Evolutionary conservation across 2,797 vertebrate species (phyloP), one percentile per base, ranked within the genome.

Genomic region (Gallinago nigripennis): DNA sequence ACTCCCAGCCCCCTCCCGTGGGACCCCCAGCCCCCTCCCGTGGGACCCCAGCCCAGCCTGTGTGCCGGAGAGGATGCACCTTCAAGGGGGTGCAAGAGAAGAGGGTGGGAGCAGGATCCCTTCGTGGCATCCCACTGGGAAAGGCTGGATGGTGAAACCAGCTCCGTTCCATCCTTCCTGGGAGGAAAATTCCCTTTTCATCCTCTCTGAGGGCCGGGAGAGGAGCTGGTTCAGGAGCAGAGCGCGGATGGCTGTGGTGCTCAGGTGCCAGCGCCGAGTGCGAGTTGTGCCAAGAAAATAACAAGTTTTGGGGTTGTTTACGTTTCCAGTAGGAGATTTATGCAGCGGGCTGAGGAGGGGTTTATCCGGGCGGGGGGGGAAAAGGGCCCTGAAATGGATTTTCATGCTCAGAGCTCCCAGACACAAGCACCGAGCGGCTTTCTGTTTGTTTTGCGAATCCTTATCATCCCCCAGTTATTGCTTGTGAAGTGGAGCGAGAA

Each of bases 371-470:
- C 7, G 35, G 72, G 72, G 82, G 95, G 92, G 79, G 73, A 97
- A 91, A 94, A 78, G 89, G 95, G 85, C 86, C 87, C 92, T 92
- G 94, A 96, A 97, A 97, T 97, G 94, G 95, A 96, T 98, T 98
- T 98, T 97, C 95, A 96, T 95, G 97, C 97, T 97, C 94, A 33
- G 71, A 86, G 95, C 91, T 97, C 91, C 95, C 94, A 89, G 96
- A 96, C 96, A 96, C 85, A 94, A 96, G 80, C 87, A 6, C 65
- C 68, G 16, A 84, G 95, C 80, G 90, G 93, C 87, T 94, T 82
- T 73, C 73, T 95, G 95, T 97, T 97, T 97, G 95, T 97, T 98
- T 97, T 96, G 97, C 86, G 97, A 97, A 96, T 96, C 96, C 95
- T 97, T 94, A 96, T 96, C 94, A 70, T 87, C 79, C 92, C 66